Evolutionary conservation across 2,888 invertebrate species (phyloP).

Genomic region (Thera obeliscata): DNA sequence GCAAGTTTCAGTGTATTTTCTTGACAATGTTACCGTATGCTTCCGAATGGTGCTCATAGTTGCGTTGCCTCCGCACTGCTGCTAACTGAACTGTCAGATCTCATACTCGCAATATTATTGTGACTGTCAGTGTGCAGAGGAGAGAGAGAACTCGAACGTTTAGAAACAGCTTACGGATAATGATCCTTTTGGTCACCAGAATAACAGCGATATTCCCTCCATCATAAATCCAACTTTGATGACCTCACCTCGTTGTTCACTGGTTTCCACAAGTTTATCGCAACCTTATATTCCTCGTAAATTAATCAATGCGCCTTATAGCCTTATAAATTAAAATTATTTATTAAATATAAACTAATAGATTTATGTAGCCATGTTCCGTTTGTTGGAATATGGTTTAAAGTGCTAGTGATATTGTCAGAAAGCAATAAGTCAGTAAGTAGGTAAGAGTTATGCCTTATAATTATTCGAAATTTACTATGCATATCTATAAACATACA

Average conservation of each 20-base stretch:
- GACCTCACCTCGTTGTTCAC: not conserved
- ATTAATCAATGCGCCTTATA: slow-evolving; percentile 21
- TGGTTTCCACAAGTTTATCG: slow-evolving; percentile 14
- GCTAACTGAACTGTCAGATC: slow-evolving; percentile 30
- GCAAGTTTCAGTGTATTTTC: slow-evolving; percentile 34
- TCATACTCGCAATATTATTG: slow-evolving; percentile 19
- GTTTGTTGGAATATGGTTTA: slow-evolving; percentile 6
- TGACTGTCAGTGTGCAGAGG: slow-evolving; percentile 18
- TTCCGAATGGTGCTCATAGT: slow-evolving; percentile 24
- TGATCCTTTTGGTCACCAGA: slow-evolving; percentile 16
- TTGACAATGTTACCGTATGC: slow-evolving; percentile 26
- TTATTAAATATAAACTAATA: slow-evolving; percentile 19
- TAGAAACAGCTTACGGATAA: slow-evolving; percentile 3
- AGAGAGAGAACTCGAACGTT: slow-evolving; percentile 1
- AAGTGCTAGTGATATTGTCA: slow-evolving; percentile 24
- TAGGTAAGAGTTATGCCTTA: slow-evolving; percentile 30
- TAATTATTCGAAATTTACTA: slow-evolving; percentile 35
- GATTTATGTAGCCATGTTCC: slow-evolving; percentile 8
- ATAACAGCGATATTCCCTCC: not conserved
- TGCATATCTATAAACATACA: slow-evolving; percentile 43
- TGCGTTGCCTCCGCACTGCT: slow-evolving; percentile 15
- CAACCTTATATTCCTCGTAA: slow-evolving; percentile 2
- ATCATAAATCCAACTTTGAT: not conserved
- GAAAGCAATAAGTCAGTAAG: slow-evolving; percentile 33
- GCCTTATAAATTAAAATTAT: slow-evolving; percentile 17